Base-by-base conservation (phyloP, 2,797 vertebrate species). In the Anguilla anguilla region DNA sequence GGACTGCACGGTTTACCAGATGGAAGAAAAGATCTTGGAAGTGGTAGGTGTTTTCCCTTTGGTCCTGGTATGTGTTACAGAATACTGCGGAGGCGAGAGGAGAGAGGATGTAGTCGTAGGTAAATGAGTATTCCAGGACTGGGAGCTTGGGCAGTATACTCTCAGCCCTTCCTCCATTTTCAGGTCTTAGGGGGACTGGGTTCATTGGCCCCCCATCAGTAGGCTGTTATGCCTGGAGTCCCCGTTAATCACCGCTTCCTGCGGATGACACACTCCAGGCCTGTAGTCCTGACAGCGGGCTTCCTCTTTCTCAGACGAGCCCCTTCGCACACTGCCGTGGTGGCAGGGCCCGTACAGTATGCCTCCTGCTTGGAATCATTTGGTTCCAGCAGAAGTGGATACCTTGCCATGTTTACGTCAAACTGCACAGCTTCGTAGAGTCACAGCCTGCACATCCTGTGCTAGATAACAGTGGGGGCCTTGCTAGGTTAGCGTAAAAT, bases 11-110 rank as follows among this genome's bases (percentile, higher is more conserved):
- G 96, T 99, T 88, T 97, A 96, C 89, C 98, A 98, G 93, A 99
- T 99, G 98, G 98, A 99, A 92, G 98, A 99, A 92, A 98, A 97
- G 96, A 98, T 99, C 94, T 94, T 99, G 89, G 96, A 95, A 93
- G 97, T 99, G 90, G 98, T 99, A 95, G 98, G 98, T 97, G 94
- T 28, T 49, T 64, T 81, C 61, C 46, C 81, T 22, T 17, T 7
- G 19, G 6, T 49, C 46, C 22, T 87, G 84, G 88, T 86, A 39
- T 89, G 55, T 90, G 87, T 88, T 89, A 88, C 89, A 88, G 35
- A 28, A 83, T 83, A 9, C 19, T 49, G 2, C 77, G 22, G 77
- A 43, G 77, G 72, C 17, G 6, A 35, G 19, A 77, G 19, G 19
- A 35, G 19, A 49, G 25, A 2, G 46, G 6, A 51, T 39, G 25